Evolutionary conservation across 1,140 invertebrate species (phyloP).

Genomic region (Pseudomyrmex cubaensis): DNA sequence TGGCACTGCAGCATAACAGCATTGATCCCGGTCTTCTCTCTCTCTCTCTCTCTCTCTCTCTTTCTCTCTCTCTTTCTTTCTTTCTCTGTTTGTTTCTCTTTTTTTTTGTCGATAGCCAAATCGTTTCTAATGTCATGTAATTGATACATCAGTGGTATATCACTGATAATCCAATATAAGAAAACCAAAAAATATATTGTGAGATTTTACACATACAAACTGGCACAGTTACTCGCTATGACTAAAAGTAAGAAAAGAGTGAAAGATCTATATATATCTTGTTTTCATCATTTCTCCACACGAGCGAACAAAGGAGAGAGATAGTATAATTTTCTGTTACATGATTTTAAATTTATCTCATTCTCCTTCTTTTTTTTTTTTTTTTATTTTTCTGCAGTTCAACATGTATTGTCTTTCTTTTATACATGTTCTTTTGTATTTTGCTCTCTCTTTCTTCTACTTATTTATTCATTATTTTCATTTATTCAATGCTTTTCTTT

Average conservation of each 20-base stretch:
- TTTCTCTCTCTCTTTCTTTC: no score
- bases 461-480: background rate
- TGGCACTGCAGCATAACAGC: slow-evolving; percentile 68
- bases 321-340: no score
- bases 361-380: background rate
- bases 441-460: background rate
- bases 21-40: slow-evolving; percentile 52
- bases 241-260: background rate
- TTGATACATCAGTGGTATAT: background rate
- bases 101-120: background rate
- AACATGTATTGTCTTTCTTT: background rate
- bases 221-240: background rate
- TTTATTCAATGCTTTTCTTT: background rate
- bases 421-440: background rate
- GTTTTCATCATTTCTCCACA: no score
- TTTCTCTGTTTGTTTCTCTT: background rate
- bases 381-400: background rate
- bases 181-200: background rate
- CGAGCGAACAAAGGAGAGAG: no score
- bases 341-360: background rate
- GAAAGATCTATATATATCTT: no score
- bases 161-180: background rate
- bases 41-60: slow-evolving; percentile 11
- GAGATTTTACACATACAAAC: background rate
- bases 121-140: background rate